Evolutionary conservation across 2,113 vertebrate species (phyloP).

Genomic region (Plecotus auritus): DNA sequence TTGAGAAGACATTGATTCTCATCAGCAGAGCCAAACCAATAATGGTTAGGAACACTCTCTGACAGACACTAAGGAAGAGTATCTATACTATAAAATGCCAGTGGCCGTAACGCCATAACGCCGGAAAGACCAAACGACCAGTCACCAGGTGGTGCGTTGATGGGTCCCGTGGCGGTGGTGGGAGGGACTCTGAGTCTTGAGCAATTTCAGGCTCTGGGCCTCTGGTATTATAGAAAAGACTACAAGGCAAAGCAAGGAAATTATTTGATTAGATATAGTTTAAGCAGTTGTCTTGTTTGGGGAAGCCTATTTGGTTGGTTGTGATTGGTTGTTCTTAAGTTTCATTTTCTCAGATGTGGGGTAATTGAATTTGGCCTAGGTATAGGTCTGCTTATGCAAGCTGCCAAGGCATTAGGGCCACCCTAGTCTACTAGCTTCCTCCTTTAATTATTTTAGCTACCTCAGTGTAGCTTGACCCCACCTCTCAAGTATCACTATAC

Average conservation of each 20-base stretch:
- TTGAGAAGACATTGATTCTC: background rate
- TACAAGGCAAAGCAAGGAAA: background rate
- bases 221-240: background rate
- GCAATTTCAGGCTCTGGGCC: no score
- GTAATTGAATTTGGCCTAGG: background rate
- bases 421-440: background rate
- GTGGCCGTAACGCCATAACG: no score
- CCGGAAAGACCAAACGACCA: no score
- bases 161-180: rapidly evolving
- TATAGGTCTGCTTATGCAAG: background rate
- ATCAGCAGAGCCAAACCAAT: background rate
- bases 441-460: background rate
- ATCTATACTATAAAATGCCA: background rate
- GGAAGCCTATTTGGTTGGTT: background rate
- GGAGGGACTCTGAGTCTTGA: no score
- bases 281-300: background rate
- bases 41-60: background rate
- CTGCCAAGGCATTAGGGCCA: background rate
- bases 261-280: background rate
- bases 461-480: background rate
- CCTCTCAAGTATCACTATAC: background rate
- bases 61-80: background rate
- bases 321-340: background rate
- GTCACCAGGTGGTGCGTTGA: no score
- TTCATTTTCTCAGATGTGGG: background rate